Conservation (phyloP, 2,113 vertebrate genomes). For the Aspiorhynchus laticeps region DNA sequence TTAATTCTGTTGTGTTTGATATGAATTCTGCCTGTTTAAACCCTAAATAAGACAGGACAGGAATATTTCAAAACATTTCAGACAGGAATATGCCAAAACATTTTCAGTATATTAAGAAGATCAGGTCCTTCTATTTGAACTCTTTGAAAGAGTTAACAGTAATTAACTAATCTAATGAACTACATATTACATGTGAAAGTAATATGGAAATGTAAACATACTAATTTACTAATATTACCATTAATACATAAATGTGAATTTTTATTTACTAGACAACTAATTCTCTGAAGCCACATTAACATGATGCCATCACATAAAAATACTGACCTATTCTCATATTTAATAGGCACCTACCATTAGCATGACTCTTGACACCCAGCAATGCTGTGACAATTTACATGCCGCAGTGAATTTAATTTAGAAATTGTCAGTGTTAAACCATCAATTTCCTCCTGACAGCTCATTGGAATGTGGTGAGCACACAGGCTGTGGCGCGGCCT, state of each 20-base stretch:
- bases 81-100: no score
- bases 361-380: constrained; percentile 20
- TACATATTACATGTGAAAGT: background rate
- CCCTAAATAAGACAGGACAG: no score
- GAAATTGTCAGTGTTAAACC: constrained; percentile 59
- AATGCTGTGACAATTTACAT: constrained; percentile 53
- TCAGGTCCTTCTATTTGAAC: background rate
- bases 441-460: constrained; percentile 57
- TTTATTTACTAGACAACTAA: background rate
- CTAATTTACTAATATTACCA: background rate
- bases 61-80: no score
- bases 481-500: constrained; percentile 3
- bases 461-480: constrained; percentile 57
- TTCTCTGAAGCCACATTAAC: background rate
- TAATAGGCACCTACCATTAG: constrained; percentile 38
- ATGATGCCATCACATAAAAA: constrained; percentile 17
- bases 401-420: constrained; percentile 60
- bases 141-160: background rate
- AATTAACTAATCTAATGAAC: background rate
- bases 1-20: no score
- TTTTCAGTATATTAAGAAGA: background rate
- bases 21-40: no score
- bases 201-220: background rate
- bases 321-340: constrained; percentile 20
- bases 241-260: background rate